Conservation (phyloP, 1,140 invertebrate genomes). For the Homalodisca vitripennis region DNA sequence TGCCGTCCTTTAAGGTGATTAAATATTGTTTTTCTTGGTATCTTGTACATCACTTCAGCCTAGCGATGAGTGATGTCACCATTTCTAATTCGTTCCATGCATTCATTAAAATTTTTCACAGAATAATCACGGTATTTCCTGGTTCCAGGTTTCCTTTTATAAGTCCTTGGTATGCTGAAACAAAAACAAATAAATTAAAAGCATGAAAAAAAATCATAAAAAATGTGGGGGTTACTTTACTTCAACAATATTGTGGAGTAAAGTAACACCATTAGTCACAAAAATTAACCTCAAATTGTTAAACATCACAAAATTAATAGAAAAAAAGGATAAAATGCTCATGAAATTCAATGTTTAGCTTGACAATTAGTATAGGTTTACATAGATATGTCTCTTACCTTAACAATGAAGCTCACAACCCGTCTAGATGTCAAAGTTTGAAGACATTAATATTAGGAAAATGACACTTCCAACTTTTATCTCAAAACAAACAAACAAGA, state of each 20-base stretch:
- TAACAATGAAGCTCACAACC: not conserved
- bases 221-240: constrained; percentile 50
- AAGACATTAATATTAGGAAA: not conserved
- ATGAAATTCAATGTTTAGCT: not conserved
- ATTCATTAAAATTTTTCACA: constrained; percentile 21
- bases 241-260: constrained; percentile 45
- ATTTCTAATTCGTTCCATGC: constrained; percentile 12
- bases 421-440: not conserved
- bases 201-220: constrained; percentile 46
- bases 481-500: not conserved
- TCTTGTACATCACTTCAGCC: constrained; percentile 30
- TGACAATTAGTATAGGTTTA: not conserved
- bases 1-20: constrained; percentile 29
- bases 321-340: not conserved
- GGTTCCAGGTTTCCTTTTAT: constrained; percentile 31
- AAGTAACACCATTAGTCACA: constrained; percentile 27
- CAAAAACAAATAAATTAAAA: constrained; percentile 38
- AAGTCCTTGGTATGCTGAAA: constrained; percentile 30
- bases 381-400: not conserved
- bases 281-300: not conserved
- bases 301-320: not conserved
- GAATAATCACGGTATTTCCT: constrained; percentile 32
- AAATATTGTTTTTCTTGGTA: constrained; percentile 34
- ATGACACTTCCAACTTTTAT: not conserved
- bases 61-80: constrained; percentile 30